Base-by-base conservation (phyloP, 2,888 invertebrate species). In the Platypus cylindrus region DNA sequence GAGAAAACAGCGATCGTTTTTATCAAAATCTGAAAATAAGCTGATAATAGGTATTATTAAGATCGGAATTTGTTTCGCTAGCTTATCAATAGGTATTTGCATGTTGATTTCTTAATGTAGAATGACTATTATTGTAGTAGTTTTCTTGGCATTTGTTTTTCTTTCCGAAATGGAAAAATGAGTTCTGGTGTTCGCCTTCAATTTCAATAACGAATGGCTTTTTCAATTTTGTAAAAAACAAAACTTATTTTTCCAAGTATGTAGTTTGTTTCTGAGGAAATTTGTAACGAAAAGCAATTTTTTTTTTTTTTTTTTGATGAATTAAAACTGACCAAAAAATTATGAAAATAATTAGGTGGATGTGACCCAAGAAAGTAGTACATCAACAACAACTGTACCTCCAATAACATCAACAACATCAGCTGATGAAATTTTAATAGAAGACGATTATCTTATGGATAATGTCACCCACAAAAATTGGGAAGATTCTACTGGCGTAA, bases 381-480 rank as follows among this genome's bases (percentile, higher is more conserved):
- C 66, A 47, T 66, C 68, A 43, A 50, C 53, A 17, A 48, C 49
- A 30, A 65, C 46, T 22, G 63, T 64, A 48, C 55, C 60, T 46
- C 61, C 62, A 50, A 66, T 67, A 51, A 65, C 65, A 53, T 66
- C 68, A 49, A 66, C 66, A 32, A 66, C 67, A 57, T 65, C 66
- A 40, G 67, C 68, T 37, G 56, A 71, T 52, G 59, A 68, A 59
- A 43, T 65, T 60, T 56, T 54, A 32, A 48, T 50, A 31, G 60
- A 62, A 41, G 59, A 61, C 43, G 63, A 61, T 45, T 63, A 60
- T 33, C 57, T 56, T 29, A 51, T 62, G 44, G 62, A 62, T 27
- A 51, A 56, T 25, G 58, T 61, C 36, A 60, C 64, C 22, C 54
- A 57, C 36, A 52, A 55, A 48, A 60, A 59, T 48, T 62, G 58